Percentiles rank a stretch among this genome's conserved stretches.
These are phyloP conservation scores for Eriosoma lanigerum DNA, from an alignment of 1,140 invertebrate species.

Conservation along the genomic window DNA sequence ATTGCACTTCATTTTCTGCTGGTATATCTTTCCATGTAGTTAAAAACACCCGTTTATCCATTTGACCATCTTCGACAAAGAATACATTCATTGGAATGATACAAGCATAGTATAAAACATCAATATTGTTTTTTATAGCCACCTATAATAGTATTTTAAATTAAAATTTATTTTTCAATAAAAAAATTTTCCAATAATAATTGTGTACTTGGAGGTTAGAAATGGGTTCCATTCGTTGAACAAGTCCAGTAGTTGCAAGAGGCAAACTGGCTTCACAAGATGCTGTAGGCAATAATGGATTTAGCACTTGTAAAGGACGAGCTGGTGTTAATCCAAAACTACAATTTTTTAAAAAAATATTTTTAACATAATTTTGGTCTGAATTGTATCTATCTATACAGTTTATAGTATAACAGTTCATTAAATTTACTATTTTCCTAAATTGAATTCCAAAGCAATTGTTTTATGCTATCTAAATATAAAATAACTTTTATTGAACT, in stretches of 20 bases:
- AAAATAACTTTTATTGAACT: too few relatives aligned
- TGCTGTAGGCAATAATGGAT: slow-evolving; percentile 82
- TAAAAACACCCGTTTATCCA: slow-evolving; percentile 96
- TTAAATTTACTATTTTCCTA: too few relatives aligned
- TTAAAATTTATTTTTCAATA: slow-evolving; percentile 11
- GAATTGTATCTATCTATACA: too few relatives aligned
- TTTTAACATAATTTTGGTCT: neutral
- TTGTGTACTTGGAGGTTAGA: slow-evolving; percentile 85
- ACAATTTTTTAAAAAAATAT: slow-evolving; percentile 14
- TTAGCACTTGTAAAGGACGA: slow-evolving; percentile 75
- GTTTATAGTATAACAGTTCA: too few relatives aligned
- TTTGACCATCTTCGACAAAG: slow-evolving; percentile 94
- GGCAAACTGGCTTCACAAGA: slow-evolving; percentile 75
- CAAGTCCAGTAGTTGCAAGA: slow-evolving; percentile 82
- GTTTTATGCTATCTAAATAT: too few relatives aligned
- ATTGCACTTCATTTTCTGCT: slow-evolving; percentile 87
- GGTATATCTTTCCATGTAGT: slow-evolving; percentile 99
- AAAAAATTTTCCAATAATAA: neutral
- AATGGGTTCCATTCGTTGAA: slow-evolving; percentile 96
- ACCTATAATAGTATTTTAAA: slow-evolving; percentile 66
- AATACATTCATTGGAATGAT: slow-evolving; percentile 90
- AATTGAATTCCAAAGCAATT: too few relatives aligned
- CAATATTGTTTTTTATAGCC: slow-evolving; percentile 98
- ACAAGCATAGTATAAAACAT: slow-evolving; percentile 97
- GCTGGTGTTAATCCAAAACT: slow-evolving; percentile 92